Conservation (phyloP, 2,888 invertebrate species). For the Xestobium rufovillosum region DNA sequence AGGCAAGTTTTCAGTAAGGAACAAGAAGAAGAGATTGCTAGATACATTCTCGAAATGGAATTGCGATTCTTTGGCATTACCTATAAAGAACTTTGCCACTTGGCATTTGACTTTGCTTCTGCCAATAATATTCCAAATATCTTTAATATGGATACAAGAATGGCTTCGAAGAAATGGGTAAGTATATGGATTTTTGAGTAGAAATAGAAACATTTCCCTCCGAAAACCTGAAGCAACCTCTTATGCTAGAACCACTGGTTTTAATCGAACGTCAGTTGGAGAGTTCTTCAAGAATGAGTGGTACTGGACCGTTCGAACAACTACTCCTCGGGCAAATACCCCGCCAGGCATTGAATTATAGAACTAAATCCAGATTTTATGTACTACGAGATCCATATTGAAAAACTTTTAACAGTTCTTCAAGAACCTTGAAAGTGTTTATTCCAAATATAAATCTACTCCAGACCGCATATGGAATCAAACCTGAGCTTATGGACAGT, state of each 20-base stretch:
- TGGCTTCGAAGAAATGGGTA: conserved; percentile 15
- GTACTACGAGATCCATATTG: no score
- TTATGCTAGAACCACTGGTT: conserved; percentile 17
- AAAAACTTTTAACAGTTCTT: no score
- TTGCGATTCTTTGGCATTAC: conserved; percentile 1
- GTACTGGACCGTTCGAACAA: no score
- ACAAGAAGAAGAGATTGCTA: conserved; percentile 1
- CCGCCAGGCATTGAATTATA: no score
- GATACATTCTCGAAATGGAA: conserved; percentile 2
- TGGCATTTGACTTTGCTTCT: conserved; percentile 10
- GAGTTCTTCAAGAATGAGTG: conserved; percentile 12
- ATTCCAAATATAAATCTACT: conserved; percentile 1
- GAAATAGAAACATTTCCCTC: conserved; percentile 5
- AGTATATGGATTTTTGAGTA: conserved; percentile 1
- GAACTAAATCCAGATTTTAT: no score
- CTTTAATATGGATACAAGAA: conserved; percentile 6
- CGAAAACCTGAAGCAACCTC: conserved; percentile 13
- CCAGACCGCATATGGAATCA: conserved; percentile 13
- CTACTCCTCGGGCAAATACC: no score
- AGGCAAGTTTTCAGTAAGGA: background rate
- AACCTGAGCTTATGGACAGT: conserved; percentile 14
- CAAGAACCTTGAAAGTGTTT: conserved; percentile 2
- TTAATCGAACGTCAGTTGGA: conserved; percentile 11
- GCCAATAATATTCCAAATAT: conserved; percentile 1
- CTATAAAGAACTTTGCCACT: conserved; percentile 3